Evolutionary conservation across 2,888 invertebrate genomes (phyloP), one percentile per base, ranked within the genome.

Genomic region (Pristionchus exspectatus): DNA sequence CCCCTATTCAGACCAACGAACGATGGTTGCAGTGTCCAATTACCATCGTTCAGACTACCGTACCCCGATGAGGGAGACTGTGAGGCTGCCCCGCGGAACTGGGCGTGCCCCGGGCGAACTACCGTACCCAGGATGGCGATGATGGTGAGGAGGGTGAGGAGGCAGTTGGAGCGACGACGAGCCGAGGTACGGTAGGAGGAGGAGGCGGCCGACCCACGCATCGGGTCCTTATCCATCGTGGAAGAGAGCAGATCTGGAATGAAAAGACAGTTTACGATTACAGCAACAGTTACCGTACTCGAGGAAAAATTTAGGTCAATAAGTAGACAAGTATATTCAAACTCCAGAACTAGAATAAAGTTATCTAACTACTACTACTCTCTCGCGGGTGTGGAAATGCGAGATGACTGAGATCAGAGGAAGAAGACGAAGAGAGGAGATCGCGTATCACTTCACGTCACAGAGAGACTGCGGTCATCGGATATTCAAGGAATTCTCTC

Each of bases 61-160:
- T 63, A 14, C 2, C 50, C 86, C n/a, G n/a, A n/a, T 14, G 4
- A 0, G 2, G 21, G 10, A 0, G 56, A 50, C 44, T 50, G 44
- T 50, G 44, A 21, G 18, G 30, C 18, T 59, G 59, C 16, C 56
- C 85, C 63, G 44, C 30, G 18, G 30, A n/a, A 59, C 85, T n/a
- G 16, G 18, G 63, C 27, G 21, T 16, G 63, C 56, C 59, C 63
- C 24, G 63, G 14, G 4, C 59, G 85, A 33, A 59, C 85, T 85
- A 85, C 85, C 85, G 56, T 88, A 88, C 88, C 88, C 88, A 88
- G 88, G 59, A 88, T 27, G 56, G 77, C 77, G 74, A 88, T 74
- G 77, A 77, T 74, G 56, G 59, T 38, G 74, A 88, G 77, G 21
- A 88, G 88, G 18, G 77, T 30, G 56, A 88, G 30, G 30, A 88